Conservation (phyloP, 1,140 invertebrate genomes). For the Drosophila auraria region DNA sequence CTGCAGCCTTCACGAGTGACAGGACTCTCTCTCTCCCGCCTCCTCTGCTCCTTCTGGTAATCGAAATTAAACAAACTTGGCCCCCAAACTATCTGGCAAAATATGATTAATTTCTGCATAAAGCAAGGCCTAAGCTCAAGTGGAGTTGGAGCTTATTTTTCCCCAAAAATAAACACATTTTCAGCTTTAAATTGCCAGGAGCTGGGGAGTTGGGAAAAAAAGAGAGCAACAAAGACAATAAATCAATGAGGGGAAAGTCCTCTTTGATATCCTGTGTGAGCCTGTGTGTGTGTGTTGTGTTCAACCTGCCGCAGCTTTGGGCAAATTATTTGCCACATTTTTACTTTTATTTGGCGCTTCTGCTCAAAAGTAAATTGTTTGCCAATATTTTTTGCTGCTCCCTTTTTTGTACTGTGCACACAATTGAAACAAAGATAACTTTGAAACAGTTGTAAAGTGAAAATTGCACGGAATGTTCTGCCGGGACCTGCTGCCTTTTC, state of each 20-base stretch:
- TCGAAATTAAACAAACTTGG: conserved; percentile 80
- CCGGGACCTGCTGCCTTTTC: conserved; percentile 20
- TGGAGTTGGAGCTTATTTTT: conserved; percentile 26
- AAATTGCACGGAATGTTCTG: conserved; percentile 79
- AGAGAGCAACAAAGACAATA: conserved; percentile 57
- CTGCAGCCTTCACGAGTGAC: conserved; percentile 48
- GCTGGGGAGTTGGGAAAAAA: conserved; percentile 4
- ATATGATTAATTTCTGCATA: conserved; percentile 67
- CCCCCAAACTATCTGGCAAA: conserved; percentile 62
- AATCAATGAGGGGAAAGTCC: conserved; percentile 74
- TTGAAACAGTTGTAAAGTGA: conserved; percentile 84
- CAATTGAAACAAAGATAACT: conserved; percentile 84
- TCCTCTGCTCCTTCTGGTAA: conserved; percentile 1
- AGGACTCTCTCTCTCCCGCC: conserved; percentile 41
- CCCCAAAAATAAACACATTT: conserved; percentile 38
- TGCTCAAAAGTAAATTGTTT: conserved; percentile 79
- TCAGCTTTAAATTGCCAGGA: conserved; percentile 58
- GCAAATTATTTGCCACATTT: conserved; percentile 82
- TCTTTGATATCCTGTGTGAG: conserved; percentile 67
- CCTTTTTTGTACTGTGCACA: conserved; percentile 56
- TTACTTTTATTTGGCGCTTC: conserved; percentile 63
- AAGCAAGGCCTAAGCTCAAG: conserved; percentile 31
- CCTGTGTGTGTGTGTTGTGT: conserved; percentile 10
- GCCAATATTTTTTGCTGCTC: conserved; percentile 80
- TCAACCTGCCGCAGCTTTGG: conserved; percentile 82